Percentiles rank a stretch among this genome's conserved stretches.
Conservation (phyloP, 2,797 vertebrate species). For the Pangasius djambal region DNA sequence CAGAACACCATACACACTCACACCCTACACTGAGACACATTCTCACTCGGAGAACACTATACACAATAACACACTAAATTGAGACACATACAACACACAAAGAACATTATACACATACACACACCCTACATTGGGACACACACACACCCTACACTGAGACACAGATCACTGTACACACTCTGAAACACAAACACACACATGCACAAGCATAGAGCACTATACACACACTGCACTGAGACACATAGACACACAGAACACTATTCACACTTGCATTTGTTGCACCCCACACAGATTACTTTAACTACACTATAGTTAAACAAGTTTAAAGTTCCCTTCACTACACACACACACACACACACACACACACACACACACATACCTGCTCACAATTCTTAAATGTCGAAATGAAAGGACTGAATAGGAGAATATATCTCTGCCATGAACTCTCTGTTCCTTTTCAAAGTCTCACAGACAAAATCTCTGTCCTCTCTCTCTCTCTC, state of each 20-base stretch:
- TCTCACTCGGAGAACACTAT: no score
- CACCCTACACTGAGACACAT: no score
- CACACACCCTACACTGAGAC: background rate
- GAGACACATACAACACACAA: no score
- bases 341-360: background rate
- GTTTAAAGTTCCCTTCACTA: background rate
- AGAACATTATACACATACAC: background rate
- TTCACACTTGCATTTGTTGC: background rate
- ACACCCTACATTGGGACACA: no score
- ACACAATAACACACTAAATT: no score
- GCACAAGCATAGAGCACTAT: background rate
- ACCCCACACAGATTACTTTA: background rate
- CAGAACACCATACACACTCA: background rate
- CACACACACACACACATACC: background rate
- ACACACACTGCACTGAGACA: no score
- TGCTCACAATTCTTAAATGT: background rate
- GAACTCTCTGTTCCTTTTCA: constrained; percentile 22
- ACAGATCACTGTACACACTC: background rate
- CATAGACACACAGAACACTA: background rate
- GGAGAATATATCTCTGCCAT: background rate
- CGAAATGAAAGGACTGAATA: background rate
- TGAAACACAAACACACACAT: background rate
- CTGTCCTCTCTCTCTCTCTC: constrained; percentile 45
- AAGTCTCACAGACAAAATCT: background rate
- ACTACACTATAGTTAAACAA: background rate